A percentile compares a stretch with the other conserved stretches of the same genome.
phyloP scores from a whole-genome alignment of 2,888 invertebrate species.

The Gibbula magus region DNA sequence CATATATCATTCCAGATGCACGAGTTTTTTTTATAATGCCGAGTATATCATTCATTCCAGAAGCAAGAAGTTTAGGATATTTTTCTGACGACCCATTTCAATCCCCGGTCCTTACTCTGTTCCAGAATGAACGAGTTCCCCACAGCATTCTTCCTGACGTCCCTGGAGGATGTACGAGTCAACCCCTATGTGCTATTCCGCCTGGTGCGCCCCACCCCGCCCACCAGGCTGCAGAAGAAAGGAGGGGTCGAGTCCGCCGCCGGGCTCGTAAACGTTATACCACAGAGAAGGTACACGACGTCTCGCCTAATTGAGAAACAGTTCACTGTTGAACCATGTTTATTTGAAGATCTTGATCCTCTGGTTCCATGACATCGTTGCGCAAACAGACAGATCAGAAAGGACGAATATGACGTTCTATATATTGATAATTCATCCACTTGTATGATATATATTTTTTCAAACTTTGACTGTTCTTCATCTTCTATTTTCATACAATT shows the following conservation, averaged over 20 bases:
- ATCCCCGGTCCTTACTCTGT: not conserved
- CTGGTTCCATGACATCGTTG: too few relatives aligned
- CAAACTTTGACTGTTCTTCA: too few relatives aligned
- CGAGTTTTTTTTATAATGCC: too few relatives aligned
- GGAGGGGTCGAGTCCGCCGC: slow-evolving; percentile 60
- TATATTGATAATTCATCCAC: too few relatives aligned
- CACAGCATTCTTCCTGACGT: slow-evolving; percentile 41
- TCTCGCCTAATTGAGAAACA: not conserved
- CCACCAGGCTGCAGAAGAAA: slow-evolving; percentile 28
- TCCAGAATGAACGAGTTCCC: slow-evolving; percentile 39
- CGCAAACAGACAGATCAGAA: too few relatives aligned
- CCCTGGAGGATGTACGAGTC: slow-evolving; percentile 33
- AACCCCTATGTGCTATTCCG: slow-evolving; percentile 45
- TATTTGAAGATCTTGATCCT: not conserved
- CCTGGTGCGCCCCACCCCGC: slow-evolving; percentile 37
- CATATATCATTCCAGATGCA: too few relatives aligned
- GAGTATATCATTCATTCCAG: too few relatives aligned
- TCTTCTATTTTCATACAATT: too few relatives aligned
- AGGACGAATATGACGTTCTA: too few relatives aligned
- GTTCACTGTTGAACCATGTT: not conserved
- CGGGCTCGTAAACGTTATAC: slow-evolving; percentile 64
- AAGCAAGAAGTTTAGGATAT: too few relatives aligned
- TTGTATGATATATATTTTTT: too few relatives aligned
- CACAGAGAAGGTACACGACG: slow-evolving; percentile 58
- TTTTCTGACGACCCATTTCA: too few relatives aligned